Evolutionary conservation across 2,113 vertebrate species (phyloP).

Genomic region (Pedionomus torquatus): DNA sequence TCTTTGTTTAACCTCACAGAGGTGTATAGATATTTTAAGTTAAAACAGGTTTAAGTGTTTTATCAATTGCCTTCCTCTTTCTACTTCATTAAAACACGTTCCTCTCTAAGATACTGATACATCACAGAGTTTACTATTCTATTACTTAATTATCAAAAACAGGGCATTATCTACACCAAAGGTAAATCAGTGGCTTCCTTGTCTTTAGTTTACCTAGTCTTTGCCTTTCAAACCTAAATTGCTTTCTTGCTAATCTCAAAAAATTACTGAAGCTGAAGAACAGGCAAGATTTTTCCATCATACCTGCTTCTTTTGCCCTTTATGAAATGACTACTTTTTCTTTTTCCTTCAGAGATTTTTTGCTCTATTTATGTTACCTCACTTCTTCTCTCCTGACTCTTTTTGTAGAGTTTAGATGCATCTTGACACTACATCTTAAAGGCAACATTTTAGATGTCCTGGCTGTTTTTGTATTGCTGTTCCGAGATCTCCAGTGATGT

Average conservation of each 20-base stretch:
- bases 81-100: neutral
- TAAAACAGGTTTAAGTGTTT: neutral
- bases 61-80: neutral
- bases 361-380: neutral
- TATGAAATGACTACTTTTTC: neutral
- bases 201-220: neutral
- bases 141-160: neutral
- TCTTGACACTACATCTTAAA: neutral
- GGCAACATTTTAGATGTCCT: neutral
- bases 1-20: neutral
- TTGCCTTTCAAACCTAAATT: neutral
- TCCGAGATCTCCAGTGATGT: neutral
- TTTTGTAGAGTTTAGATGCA: neutral
- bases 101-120: neutral
- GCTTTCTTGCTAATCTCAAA: neutral
- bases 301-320: neutral
- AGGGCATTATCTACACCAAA: neutral
- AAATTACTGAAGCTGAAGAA: neutral
- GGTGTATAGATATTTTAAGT: neutral
- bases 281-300: neutral
- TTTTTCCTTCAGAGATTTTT: neutral
- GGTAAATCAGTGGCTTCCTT: neutral
- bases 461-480: neutral
- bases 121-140: neutral
- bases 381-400: neutral